Percentiles rank a stretch among this genome's conserved stretches.
Conservation (phyloP, 2,888 invertebrate genomes). For the Heliconius aoede region DNA sequence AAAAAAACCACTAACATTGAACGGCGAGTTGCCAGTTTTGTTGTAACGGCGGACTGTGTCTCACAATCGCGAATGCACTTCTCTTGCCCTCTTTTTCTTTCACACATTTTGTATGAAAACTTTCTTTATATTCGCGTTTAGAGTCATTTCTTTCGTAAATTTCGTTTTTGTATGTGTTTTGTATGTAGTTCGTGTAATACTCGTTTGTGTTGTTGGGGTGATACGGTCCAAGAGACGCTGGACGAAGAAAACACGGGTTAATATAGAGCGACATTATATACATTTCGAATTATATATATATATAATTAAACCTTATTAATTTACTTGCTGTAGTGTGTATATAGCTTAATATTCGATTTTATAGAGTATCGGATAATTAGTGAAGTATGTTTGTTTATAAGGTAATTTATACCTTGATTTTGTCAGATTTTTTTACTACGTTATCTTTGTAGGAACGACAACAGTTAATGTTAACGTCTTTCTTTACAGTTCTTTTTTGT, state of each 20-base stretch:
- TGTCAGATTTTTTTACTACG: too few species aligned
- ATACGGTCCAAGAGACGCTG: conserved; percentile 81
- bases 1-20: conserved; percentile 85
- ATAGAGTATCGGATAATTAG: background rate
- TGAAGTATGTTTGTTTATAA: background rate
- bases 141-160: conserved; percentile 80
- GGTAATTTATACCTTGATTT: too few species aligned
- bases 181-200: conserved; percentile 78
- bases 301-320: conserved; percentile 58
- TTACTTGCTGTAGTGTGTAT: conserved; percentile 49
- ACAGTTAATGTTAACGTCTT: background rate
- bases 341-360: conserved; percentile 12
- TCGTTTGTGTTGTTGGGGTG: conserved; percentile 79
- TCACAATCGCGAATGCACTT: conserved; percentile 86
- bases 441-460: background rate
- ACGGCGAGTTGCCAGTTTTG: conserved; percentile 86
- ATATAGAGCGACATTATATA: conserved; percentile 78
- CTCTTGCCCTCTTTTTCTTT: conserved; percentile 81
- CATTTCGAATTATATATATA: conserved; percentile 47
- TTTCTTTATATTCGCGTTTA: conserved; percentile 78
- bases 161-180: conserved; percentile 73
- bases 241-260: conserved; percentile 74
- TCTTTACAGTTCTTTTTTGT: background rate
- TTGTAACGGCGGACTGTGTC: conserved; percentile 83
- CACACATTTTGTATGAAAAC: conserved; percentile 80